Conservation (phyloP, 1,140 invertebrate species). For the Melipona quadrifasciata region DNA sequence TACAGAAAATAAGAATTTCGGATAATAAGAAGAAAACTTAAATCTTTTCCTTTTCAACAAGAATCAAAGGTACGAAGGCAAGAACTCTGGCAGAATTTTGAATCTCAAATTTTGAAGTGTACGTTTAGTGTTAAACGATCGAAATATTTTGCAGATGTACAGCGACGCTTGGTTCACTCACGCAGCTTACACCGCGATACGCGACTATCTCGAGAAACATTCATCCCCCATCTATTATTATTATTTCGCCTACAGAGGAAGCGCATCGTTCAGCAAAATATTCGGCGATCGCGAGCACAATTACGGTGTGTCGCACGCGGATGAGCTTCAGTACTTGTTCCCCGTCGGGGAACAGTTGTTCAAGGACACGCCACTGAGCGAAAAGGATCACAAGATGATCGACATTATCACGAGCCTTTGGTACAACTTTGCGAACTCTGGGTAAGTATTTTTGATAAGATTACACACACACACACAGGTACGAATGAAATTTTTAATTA, state of each 20-base stretch:
- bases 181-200: slow-evolving; percentile 83
- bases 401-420: slow-evolving; percentile 85
- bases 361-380: slow-evolving; percentile 77
- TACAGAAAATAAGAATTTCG: too few species aligned
- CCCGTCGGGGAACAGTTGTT: slow-evolving; percentile 85
- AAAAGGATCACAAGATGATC: slow-evolving; percentile 80
- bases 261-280: slow-evolving; percentile 86
- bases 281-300: slow-evolving; percentile 84
- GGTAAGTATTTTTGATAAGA: slow-evolving; percentile 79
- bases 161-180: slow-evolving; percentile 87
- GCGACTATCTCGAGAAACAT: slow-evolving; percentile 77
- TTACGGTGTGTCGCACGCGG: slow-evolving; percentile 88
- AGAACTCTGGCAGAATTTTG: too few species aligned
- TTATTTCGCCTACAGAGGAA: slow-evolving; percentile 85
- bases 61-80: too few species aligned
- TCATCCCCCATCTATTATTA: slow-evolving; percentile 85
- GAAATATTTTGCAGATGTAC: slow-evolving; percentile 82
- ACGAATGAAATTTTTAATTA: too few species aligned
- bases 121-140: neutral
- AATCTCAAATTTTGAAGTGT: too few species aligned
- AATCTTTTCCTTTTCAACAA: too few species aligned
- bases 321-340: slow-evolving; percentile 89
- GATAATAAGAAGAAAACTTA: too few species aligned
- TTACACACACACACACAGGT: neutral
- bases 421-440: slow-evolving; percentile 87